A percentile compares a stretch with the other conserved stretches of the same genome.
Evolutionary conservation across 2,113 vertebrate genomes (phyloP).

Genomic region (Hirundichthys speculiger): DNA sequence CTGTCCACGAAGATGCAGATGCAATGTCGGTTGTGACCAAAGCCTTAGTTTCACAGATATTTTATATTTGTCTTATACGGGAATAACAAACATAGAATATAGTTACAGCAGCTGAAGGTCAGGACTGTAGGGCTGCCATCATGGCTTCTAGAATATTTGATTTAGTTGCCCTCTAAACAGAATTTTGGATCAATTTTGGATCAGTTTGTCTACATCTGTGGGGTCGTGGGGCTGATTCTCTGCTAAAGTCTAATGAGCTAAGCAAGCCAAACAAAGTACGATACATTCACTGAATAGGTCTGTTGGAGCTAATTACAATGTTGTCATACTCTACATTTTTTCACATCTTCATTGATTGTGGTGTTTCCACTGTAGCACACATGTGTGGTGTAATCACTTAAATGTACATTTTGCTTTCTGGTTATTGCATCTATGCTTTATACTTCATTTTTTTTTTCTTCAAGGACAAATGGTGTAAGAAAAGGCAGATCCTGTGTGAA

Average conservation of each 20-base stretch:
- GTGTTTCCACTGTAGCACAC: constrained; percentile 31
- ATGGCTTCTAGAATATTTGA: constrained; percentile 39
- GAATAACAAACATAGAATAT: constrained; percentile 20
- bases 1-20: too few relatives aligned
- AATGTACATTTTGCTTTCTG: constrained; percentile 70
- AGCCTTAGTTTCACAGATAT: too few relatives aligned
- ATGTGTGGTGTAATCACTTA: constrained; percentile 62
- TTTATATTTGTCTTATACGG: background rate
- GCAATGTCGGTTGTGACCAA: too few relatives aligned
- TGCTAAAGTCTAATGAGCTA: constrained; percentile 56
- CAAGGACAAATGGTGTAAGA: constrained; percentile 94
- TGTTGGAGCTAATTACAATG: constrained; percentile 54
- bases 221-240: constrained; percentile 36
- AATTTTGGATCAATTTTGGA: constrained; percentile 35
- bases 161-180: constrained; percentile 10
- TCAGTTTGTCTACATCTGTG: constrained; percentile 45
- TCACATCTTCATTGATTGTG: constrained; percentile 45
- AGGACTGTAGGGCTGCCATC: constrained; percentile 11
- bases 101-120: too few relatives aligned
- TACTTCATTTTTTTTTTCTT: constrained; percentile 68
- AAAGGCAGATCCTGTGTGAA: constrained; percentile 87
- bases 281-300: constrained; percentile 31
- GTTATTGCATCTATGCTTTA: constrained; percentile 69
- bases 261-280: constrained; percentile 54
- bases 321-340: constrained; percentile 56